Base-by-base conservation (phyloP, 1,140 invertebrate species). In the Drosophila kurseongensis region DNA sequence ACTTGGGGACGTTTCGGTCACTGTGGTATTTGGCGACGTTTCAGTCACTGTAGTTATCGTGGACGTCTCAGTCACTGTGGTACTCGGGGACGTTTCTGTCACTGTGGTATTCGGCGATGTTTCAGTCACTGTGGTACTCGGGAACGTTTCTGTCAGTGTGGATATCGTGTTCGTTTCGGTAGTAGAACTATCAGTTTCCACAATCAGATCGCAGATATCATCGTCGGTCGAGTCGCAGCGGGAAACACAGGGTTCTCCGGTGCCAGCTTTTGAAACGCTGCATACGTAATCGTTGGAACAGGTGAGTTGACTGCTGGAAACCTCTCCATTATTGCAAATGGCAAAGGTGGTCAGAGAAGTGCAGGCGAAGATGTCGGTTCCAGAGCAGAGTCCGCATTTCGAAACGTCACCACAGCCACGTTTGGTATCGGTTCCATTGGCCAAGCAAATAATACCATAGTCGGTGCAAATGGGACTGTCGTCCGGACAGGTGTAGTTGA, bases 281-380 rank as follows among this genome's bases (percentile, higher is more conserved):
- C 90, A 91, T 1, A 77, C 54, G 14, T 27, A n/a, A 0, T 59
- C 42, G 0, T 10, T 0, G 2, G 47, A 40, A 38, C 90, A 91
- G 1, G 42, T 14, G 1, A 14, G 29, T 5, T 36, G 36, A 6
- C 44, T 47, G 0, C 41, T 27, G 8, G 16, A 6, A 1, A 79
- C 29, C 0, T 0, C 48, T 1, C 60, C 72, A 12, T 36, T 12
- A 1, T 7, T 18, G 51, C 83, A 86, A 0, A 44, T 1, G 2
- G 41, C 76, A 16, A 88, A 91, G 2, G 72, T 78, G 13, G 57
- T 90, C 14, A 41, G 51, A 0, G 85, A 79, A 29, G 82, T 86
- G 72, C 90, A 91, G 14, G 90, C 71, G 23, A 54, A 91, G 0
- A n/a, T 12, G 5, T 42, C 8, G 0, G n/a, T 4, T 12, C 8